Conservation (phyloP, 2,113 vertebrate species). For the Pseudonaja textilis region DNA sequence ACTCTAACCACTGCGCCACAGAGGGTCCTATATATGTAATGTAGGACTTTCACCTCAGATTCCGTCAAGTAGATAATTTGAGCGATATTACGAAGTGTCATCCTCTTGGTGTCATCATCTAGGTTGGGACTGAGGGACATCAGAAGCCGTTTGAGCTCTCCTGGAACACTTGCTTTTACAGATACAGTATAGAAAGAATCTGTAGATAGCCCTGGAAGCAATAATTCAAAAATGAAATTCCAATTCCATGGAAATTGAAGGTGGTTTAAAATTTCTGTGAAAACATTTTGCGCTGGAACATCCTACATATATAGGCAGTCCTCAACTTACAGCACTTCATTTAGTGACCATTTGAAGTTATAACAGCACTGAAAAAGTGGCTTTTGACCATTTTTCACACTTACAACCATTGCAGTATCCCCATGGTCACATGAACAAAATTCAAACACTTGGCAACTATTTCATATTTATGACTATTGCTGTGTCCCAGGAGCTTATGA, state of each 20-base stretch:
- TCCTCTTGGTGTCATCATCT: conserved; percentile 48
- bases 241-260: neutral
- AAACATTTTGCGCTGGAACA: neutral
- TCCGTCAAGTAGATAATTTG: conserved; percentile 62
- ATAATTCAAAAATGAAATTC: conserved; percentile 13
- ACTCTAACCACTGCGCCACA: too few relatives aligned
- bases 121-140: conserved; percentile 48
- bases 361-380: neutral
- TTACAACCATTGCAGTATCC: neutral
- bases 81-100: conserved; percentile 56
- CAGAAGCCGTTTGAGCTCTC: conserved; percentile 60
- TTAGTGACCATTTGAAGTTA: neutral
- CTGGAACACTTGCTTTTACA: conserved; percentile 29
- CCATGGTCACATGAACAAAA: neutral
- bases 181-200: conserved; percentile 39
- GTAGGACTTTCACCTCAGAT: conserved; percentile 47
- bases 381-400: neutral
- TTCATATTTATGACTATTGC: neutral
- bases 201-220: conserved; percentile 51
- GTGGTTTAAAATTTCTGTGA: neutral
- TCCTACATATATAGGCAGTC: neutral
- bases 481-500: neutral
- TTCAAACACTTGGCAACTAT: neutral
- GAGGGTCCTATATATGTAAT: neutral
- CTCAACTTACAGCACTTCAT: neutral